Percentiles rank a stretch among this genome's conserved stretches.
phyloP scores from a whole-genome alignment of 2,113 vertebrate genomes.

The Oenanthe melanoleuca region DNA sequence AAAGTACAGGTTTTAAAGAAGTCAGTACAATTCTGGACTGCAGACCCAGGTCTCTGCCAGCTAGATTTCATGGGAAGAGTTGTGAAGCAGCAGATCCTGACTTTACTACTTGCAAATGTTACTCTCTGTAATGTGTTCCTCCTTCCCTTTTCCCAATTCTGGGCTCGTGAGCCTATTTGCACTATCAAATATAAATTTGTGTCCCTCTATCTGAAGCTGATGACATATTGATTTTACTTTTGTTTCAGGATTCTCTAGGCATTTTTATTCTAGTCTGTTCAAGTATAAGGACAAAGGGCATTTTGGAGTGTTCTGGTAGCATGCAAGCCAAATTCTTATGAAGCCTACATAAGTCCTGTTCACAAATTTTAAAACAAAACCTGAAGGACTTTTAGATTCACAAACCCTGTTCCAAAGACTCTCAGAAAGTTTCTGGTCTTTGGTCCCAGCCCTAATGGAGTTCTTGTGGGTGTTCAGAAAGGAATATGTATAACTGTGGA shows the following conservation, averaged over 20 bases:
- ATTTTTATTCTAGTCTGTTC: neutral
- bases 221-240: neutral
- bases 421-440: neutral
- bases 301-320: neutral
- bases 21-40: neutral
- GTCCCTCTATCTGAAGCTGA: neutral
- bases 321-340: neutral
- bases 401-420: neutral
- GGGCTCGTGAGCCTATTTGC: neutral
- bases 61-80: neutral
- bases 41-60: neutral
- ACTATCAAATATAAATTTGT: neutral
- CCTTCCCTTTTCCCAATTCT: neutral
- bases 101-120: neutral
- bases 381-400: neutral
- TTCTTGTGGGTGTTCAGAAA: accelerated
- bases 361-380: neutral
- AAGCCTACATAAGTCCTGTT: neutral
- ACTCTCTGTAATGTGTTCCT: neutral
- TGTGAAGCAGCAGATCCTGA: neutral
- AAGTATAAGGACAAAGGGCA: neutral
- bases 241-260: neutral
- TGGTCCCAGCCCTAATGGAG: neutral
- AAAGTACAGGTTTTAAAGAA: neutral
- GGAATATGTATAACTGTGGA: neutral